phyloP scores from a whole-genome alignment of 2,888 invertebrate species.

The Ligdia adustata region DNA sequence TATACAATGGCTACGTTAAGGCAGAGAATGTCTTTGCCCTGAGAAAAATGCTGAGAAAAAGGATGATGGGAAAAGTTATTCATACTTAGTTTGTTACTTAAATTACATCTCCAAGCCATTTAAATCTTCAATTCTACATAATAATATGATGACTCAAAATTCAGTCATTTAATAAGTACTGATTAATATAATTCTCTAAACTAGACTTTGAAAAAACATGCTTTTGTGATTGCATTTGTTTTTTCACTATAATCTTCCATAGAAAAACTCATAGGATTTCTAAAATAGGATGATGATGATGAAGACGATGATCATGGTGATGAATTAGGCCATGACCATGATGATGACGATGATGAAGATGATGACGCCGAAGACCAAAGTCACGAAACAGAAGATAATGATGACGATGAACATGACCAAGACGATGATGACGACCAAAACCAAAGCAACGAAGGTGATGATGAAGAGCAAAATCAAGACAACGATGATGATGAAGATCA shows the following conservation, averaged over 20 bases:
- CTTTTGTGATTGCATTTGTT: too few relatives aligned
- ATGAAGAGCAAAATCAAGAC: slow-evolving; percentile 42
- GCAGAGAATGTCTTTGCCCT: too few relatives aligned
- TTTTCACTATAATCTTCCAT: neutral
- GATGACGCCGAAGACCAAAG: slow-evolving; percentile 41
- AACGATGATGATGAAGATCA: slow-evolving; percentile 51
- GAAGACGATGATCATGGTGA: slow-evolving; percentile 43
- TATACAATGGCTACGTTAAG: too few relatives aligned
- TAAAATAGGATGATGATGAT: slow-evolving; percentile 51
- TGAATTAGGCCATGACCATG: slow-evolving; percentile 45
- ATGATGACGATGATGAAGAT: slow-evolving; percentile 47
- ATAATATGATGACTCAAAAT: too few relatives aligned
- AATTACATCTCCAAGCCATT: too few relatives aligned
- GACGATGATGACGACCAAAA: slow-evolving; percentile 44
- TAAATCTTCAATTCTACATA: too few relatives aligned
- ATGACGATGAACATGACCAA: slow-evolving; percentile 34
- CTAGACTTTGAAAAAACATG: too few relatives aligned
- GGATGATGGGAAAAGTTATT: too few relatives aligned
- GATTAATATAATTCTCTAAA: too few relatives aligned
- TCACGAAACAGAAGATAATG: slow-evolving; percentile 44
- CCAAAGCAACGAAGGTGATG: slow-evolving; percentile 51
- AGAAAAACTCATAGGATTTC: slow-evolving; percentile 23
- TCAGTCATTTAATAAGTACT: too few relatives aligned
- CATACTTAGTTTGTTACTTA: too few relatives aligned
- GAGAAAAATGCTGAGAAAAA: too few relatives aligned